Evolutionary conservation across 2,113 vertebrate species (phyloP).

Genomic region (Elachura formosa): DNA sequence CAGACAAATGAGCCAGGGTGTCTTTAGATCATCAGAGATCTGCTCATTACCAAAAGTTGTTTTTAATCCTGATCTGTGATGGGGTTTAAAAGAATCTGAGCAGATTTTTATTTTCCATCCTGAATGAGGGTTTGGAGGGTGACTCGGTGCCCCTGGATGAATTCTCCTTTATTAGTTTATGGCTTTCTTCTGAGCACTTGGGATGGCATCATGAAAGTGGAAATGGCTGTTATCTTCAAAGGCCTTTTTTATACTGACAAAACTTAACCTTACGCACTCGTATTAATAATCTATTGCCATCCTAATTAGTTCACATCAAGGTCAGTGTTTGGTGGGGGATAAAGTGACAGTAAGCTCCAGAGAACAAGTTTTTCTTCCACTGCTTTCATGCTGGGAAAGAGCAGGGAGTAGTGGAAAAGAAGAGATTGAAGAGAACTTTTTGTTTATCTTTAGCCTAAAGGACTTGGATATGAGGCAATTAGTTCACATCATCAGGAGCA

Average conservation of each 20-base stretch:
- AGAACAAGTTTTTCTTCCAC: background rate
- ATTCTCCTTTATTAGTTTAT: slow-evolving; percentile 62
- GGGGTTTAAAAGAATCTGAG: slow-evolving; percentile 62
- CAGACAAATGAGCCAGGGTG: slow-evolving; percentile 46
- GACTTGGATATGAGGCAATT: background rate
- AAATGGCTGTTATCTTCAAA: slow-evolving; percentile 72
- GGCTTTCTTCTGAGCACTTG: slow-evolving; percentile 67
- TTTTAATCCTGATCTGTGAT: slow-evolving; percentile 58
- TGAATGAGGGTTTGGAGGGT: slow-evolving; percentile 31
- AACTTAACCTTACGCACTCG: slow-evolving; percentile 33
- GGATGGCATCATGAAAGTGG: slow-evolving; percentile 63
- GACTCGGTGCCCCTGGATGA: slow-evolving; percentile 51
- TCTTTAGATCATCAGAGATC: slow-evolving; percentile 74
- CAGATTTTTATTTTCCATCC: slow-evolving; percentile 55
- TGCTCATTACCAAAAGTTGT: slow-evolving; percentile 53
- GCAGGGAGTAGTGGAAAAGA: background rate
- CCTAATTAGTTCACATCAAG: slow-evolving; percentile 69
- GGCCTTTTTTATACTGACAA: slow-evolving; percentile 46
- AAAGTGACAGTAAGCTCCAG: slow-evolving; percentile 9
- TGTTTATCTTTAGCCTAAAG: background rate
- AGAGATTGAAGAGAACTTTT: background rate
- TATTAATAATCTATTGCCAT: slow-evolving; percentile 54
- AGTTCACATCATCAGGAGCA: background rate
- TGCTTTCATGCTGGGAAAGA: background rate
- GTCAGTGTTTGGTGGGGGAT: slow-evolving; percentile 42